Base-by-base conservation (phyloP, 2,113 vertebrate genomes). In the Antennarius striatus region DNA sequence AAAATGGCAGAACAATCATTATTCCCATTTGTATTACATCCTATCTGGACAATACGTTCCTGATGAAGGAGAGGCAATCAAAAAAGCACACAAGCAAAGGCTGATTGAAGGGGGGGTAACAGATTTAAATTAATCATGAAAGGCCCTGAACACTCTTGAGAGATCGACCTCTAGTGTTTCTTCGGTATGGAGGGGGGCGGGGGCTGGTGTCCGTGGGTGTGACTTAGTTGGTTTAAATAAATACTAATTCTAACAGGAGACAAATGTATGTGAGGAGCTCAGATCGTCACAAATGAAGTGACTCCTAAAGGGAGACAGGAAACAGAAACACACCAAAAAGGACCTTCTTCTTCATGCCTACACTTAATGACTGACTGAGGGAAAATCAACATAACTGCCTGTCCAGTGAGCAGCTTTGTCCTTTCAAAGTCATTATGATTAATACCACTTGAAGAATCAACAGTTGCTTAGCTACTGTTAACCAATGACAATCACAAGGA, bases 311-410 rank as follows among this genome's bases (percentile, higher is more conserved):
- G 22, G 22, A 22, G 22, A 22, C 22, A 22, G 22, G 22, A 22
- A 22, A 22, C 22, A 22, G 22, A 22, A 22, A 22, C 22, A 22
- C 22, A 22, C 22, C 22, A 22, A 22, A 22, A 22, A 22, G 22
- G 22, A 22, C 2, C 22, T 22, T 22, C 22, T 22, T 40, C 5
- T 10, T 40, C 39, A 40, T 40, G 39, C 1, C 45, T 59, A 39
- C 57, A 73, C 42, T 61, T 64, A 60, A 57, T 63, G 57, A 60
- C 62, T 63, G 57, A 65, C 40, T 61, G 56, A 40, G 12, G 14
- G 52, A 7, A 72, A 72, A 69, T 62, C 52, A 76, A 58, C 17
- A 42, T 45, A 50, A 71, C n/a, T 15, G 8, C 36, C 46, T 40
- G 10, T 10, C 52, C 42, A 14, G 13, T 39, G 57, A 59, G 39